Evolutionary conservation across 2,113 vertebrate species (phyloP), one percentile per base, ranked within the genome.

Genomic region (Mormoops blainvillei): DNA sequence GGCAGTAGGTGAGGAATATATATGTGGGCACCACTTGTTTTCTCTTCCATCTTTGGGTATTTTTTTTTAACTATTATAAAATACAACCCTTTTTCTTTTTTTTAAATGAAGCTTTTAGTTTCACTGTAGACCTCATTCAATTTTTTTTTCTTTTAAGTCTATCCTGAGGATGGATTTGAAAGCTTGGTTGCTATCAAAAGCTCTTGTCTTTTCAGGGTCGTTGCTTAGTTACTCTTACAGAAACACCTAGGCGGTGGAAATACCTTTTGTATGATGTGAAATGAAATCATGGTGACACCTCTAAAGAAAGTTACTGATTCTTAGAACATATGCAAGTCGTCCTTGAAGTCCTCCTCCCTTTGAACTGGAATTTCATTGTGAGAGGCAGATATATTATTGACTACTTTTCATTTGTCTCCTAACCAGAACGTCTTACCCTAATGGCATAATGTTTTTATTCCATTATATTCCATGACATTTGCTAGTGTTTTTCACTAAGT

Each of bases 81-180:
- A 16, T 7, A 73, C 26, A 43, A 28, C 48, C 70, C 22, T 92
- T 4, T 10, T 36, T 36, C 36, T 33, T 26, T 48, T 31, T 86
- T 95, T 93, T 63, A 52, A 95, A 70, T 15, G 26, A 92, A 92
- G 82, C 20, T 90, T 92, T 95, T 68, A 52, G 26, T 81, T 87
- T 78, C 48, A 36, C 33, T 31, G 14, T 89, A 56, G 38, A 11
- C 8, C 24, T 94, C 26, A 89, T 92, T 92, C 11, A 61, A 16
- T 28, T 67, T 68, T 20, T 50, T 87, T 20, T 50, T 87, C 52
- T 73, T 13, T 4, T 3, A 71, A 81, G 33, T 91, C 43, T 45
- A 19, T 74, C 22, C 33, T 61, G 50, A 94, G 68, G 31, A 73
- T 77, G 76, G 50, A 87, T 82, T 96, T 92, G 68, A 90, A 91